Evolutionary conservation across 2,797 vertebrate genomes (phyloP).

Genomic region (Microctenopoma stevenorrisi): DNA sequence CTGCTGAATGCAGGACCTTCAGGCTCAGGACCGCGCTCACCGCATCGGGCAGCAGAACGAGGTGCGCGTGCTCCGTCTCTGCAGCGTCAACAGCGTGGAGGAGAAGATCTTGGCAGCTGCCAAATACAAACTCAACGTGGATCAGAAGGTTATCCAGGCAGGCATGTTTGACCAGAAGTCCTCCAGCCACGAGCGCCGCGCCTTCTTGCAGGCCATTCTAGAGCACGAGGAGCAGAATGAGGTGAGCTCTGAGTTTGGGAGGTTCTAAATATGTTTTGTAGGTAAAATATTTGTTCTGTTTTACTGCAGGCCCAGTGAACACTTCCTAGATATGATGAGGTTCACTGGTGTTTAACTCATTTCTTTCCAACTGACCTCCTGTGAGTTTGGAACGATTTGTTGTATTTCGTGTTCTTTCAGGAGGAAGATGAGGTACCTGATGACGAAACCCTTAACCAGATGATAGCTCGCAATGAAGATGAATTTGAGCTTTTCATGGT

Average conservation of each 20-base stretch:
- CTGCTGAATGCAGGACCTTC: slow-evolving; percentile 87
- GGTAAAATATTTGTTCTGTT: slow-evolving; percentile 10
- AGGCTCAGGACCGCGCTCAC: slow-evolving; percentile 96
- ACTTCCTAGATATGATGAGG: slow-evolving; percentile 17
- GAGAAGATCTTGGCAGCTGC: slow-evolving; percentile 97
- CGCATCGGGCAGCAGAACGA: slow-evolving; percentile 97
- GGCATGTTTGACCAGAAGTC: slow-evolving; percentile 99
- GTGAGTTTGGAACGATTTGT: not conserved
- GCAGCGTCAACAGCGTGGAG: slow-evolving; percentile 97
- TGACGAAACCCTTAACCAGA: slow-evolving; percentile 98
- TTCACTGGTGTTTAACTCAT: not conserved
- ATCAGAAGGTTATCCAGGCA: slow-evolving; percentile 98
- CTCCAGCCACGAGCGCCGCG: slow-evolving; percentile 94
- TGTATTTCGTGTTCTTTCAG: slow-evolving; percentile 68
- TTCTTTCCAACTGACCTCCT: too few relatives aligned
- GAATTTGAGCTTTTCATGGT: slow-evolving; percentile 99
- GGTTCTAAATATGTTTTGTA: slow-evolving; percentile 1
- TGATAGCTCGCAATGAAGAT: slow-evolving; percentile 96
- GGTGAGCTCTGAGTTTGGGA: slow-evolving; percentile 73
- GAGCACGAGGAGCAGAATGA: slow-evolving; percentile 97
- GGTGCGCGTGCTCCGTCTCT: slow-evolving; percentile 93
- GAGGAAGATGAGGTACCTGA: slow-evolving; percentile 99
- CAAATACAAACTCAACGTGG: slow-evolving; percentile 97
- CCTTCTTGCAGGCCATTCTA: slow-evolving; percentile 94
- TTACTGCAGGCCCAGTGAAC: not conserved